A percentile compares a stretch with the other conserved stretches of the same genome.
phyloP scores from a whole-genome alignment of 2,797 vertebrate species.

The Echeneis naucrates region DNA sequence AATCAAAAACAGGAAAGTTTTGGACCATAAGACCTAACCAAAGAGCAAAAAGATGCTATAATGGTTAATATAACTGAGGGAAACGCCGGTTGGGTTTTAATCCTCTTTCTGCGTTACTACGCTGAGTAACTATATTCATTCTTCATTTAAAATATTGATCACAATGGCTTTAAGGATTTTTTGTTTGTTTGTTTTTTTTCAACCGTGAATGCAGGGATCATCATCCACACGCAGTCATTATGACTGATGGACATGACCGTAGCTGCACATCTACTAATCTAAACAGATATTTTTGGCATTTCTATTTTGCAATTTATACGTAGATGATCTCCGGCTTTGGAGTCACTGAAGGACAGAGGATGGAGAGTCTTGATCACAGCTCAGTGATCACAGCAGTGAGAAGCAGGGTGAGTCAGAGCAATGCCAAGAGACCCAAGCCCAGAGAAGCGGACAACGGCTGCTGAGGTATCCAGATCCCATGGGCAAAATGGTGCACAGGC shows the following conservation, averaged over 20 bases:
- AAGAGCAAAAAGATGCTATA: slow-evolving; percentile 8
- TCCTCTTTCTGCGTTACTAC: neutral
- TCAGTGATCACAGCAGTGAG: slow-evolving; percentile 40
- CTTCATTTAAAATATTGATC: neutral
- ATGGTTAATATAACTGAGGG: neutral
- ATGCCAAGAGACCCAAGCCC: slow-evolving; percentile 33
- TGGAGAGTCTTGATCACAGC: slow-evolving; percentile 38
- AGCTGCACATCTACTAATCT: slow-evolving; percentile 1
- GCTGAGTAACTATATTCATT: neutral
- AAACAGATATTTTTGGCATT: slow-evolving; percentile 6
- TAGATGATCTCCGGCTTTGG: slow-evolving; percentile 33
- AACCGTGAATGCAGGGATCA: neutral
- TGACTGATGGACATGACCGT: neutral
- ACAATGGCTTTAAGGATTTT: neutral
- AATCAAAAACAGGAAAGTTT: neutral
- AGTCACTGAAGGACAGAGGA: slow-evolving; percentile 16
- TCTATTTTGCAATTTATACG: slow-evolving; percentile 8
- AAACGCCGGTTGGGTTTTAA: neutral
- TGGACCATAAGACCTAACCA: slow-evolving; percentile 1
- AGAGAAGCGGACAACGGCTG: slow-evolving; percentile 28
- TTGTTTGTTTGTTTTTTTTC: too few relatives aligned
- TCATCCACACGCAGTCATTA: neutral
- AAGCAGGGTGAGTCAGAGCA: slow-evolving; percentile 45
- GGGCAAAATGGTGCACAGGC: slow-evolving; percentile 22
- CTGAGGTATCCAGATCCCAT: slow-evolving; percentile 25